phyloP scores from a whole-genome alignment of 1,140 invertebrate species.

The Nylanderia fulva region DNA sequence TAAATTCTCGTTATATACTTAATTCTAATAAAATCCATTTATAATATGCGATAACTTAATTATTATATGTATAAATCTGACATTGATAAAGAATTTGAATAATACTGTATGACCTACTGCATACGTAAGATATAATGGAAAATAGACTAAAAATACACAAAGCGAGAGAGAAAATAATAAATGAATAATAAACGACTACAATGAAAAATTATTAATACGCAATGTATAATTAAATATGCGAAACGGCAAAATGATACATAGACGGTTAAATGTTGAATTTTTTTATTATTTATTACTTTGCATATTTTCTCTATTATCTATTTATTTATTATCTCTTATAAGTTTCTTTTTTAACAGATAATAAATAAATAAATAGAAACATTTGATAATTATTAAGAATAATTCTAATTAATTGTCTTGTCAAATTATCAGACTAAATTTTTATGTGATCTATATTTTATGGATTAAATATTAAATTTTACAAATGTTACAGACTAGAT shows the following conservation, averaged over 20 bases:
- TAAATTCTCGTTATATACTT: no score
- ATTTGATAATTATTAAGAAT: not conserved
- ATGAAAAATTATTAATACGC: not conserved
- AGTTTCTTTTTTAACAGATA: not conserved
- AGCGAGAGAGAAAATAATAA: not conserved
- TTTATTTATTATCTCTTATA: slow-evolving; percentile 13
- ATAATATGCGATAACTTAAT: no score
- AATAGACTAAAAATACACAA: not conserved
- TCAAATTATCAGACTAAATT: not conserved
- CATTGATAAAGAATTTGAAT: not conserved
- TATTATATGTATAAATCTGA: no score
- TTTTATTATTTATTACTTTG: slow-evolving; percentile 21
- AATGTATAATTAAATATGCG: not conserved
- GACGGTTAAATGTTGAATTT: not conserved
- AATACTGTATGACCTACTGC: not conserved
- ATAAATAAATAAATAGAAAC: not conserved
- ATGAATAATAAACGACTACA: not conserved
- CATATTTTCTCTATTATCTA: slow-evolving; percentile 21
- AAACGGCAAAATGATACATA: not conserved
- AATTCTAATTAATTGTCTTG: not conserved
- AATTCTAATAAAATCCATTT: no score
- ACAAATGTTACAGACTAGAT: slow-evolving; percentile 72
- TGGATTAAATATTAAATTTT: slow-evolving; percentile 51
- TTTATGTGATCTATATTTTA: slow-evolving; percentile 1
- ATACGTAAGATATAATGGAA: not conserved